Percentiles rank a stretch among this genome's conserved stretches.
Conservation (phyloP, 2,113 vertebrate species). For the Pseudopodoces humilis region DNA sequence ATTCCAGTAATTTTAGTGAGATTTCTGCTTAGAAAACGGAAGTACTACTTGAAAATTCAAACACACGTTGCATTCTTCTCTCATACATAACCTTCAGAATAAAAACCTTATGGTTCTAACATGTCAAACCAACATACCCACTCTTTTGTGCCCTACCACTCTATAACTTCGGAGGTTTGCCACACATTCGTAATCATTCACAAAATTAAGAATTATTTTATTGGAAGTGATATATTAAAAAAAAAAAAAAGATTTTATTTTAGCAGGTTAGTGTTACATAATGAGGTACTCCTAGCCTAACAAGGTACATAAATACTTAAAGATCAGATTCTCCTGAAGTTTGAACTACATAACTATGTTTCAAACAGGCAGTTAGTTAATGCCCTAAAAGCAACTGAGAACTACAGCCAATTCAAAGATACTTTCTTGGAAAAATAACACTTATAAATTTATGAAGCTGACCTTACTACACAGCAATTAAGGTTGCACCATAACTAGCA, state of each 20-base stretch:
- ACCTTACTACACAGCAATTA: not conserved
- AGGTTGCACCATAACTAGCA: not conserved
- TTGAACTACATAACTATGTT: slow-evolving; percentile 30
- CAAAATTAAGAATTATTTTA: slow-evolving; percentile 58
- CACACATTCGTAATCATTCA: slow-evolving; percentile 31
- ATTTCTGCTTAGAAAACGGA: slow-evolving; percentile 22
- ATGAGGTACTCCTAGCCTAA: slow-evolving; percentile 20
- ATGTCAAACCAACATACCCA: not conserved
- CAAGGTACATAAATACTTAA: slow-evolving; percentile 37
- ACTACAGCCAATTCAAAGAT: not conserved
- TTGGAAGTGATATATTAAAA: not conserved
- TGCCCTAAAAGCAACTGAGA: not conserved
- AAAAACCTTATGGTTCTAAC: slow-evolving; percentile 26
- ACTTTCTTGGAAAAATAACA: not conserved
- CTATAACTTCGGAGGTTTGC: not conserved
- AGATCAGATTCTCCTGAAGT: slow-evolving; percentile 2
- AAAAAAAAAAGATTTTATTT: not conserved
- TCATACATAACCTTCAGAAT: not conserved
- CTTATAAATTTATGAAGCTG: not conserved
- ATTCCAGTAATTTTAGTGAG: not conserved
- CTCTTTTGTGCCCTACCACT: not conserved
- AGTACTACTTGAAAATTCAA: not conserved
- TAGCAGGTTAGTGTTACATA: slow-evolving; percentile 23
- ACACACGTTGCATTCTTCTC: not conserved
- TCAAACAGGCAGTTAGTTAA: slow-evolving; percentile 35